Conservation (phyloP, 2,888 invertebrate genomes). For the Cantharis rufa region DNA sequence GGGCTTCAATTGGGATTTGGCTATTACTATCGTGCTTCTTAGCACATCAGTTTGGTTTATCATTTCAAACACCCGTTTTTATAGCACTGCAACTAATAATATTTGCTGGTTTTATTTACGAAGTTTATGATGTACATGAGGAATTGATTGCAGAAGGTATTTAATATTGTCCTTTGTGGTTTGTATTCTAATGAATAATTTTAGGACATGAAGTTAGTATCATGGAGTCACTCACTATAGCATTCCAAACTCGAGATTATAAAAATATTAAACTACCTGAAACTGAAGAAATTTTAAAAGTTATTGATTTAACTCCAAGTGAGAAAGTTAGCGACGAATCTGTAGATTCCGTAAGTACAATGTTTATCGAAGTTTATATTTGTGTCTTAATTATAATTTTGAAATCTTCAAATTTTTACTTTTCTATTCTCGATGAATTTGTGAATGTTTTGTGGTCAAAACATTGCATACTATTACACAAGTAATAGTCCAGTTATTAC, state of each 20-base stretch:
- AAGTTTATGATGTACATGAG: slow-evolving; percentile 64
- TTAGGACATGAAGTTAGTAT: slow-evolving; percentile 5
- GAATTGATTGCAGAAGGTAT: slow-evolving; percentile 58
- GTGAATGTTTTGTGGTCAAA: no score
- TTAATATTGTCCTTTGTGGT: background rate
- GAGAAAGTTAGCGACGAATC: background rate
- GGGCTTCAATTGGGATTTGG: slow-evolving; percentile 76
- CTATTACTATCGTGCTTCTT: slow-evolving; percentile 74
- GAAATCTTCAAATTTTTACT: no score
- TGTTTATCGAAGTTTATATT: background rate
- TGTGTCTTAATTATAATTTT: background rate
- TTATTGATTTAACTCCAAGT: background rate
- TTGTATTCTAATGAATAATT: background rate
- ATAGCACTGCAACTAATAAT: slow-evolving; percentile 68
- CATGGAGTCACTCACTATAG: background rate
- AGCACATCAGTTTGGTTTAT: slow-evolving; percentile 71
- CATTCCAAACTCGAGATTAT: background rate
- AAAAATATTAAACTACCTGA: background rate
- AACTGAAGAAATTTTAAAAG: background rate
- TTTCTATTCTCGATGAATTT: no score
- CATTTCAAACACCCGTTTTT: slow-evolving; percentile 77
- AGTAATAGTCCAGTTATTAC: no score
- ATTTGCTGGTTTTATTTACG: slow-evolving; percentile 66
- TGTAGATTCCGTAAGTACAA: background rate
- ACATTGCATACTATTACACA: no score